phyloP scores from a whole-genome alignment of 2,113 vertebrate genomes.

The Heterocephalus glaber region DNA sequence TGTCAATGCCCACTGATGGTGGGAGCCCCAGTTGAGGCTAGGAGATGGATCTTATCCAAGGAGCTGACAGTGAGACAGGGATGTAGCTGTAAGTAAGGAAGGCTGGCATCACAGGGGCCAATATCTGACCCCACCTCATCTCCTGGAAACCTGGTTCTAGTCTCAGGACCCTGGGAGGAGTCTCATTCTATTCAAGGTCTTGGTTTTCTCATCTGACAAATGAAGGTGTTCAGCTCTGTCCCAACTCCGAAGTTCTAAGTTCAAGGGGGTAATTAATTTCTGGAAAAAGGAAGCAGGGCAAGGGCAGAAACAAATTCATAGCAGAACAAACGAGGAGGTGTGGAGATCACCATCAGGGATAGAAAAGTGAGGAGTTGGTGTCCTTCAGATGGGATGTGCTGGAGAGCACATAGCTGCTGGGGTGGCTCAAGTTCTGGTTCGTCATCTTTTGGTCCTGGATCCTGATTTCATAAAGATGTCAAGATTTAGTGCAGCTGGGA shows the following conservation, averaged over 20 bases:
- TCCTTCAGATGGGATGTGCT: neutral
- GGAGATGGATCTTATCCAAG: neutral
- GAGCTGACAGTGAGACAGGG: neutral
- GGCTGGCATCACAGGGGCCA: neutral
- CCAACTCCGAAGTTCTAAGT: neutral
- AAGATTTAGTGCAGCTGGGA: neutral
- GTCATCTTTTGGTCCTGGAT: neutral
- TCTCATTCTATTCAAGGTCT: neutral
- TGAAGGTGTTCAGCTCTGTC: neutral
- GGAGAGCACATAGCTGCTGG: rapidly evolving
- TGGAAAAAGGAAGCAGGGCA: neutral
- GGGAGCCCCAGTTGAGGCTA: neutral
- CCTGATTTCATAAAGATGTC: neutral
- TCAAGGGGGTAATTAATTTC: neutral
- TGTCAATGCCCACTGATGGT: neutral
- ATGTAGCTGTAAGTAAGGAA: no score
- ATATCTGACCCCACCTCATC: neutral
- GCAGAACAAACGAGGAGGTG: neutral
- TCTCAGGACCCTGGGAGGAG: neutral
- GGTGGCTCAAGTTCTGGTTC: neutral
- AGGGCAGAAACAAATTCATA: neutral
- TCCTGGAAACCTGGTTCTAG: neutral
- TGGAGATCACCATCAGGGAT: neutral
- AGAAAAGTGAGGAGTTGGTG: neutral
- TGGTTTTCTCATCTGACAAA: neutral